Percentiles rank a stretch among this genome's conserved stretches.
These are phyloP conservation scores for Ptychodera flava DNA, from an alignment of 35 echinoderm and acorn worm species.

Conservation along the genomic window DNA sequence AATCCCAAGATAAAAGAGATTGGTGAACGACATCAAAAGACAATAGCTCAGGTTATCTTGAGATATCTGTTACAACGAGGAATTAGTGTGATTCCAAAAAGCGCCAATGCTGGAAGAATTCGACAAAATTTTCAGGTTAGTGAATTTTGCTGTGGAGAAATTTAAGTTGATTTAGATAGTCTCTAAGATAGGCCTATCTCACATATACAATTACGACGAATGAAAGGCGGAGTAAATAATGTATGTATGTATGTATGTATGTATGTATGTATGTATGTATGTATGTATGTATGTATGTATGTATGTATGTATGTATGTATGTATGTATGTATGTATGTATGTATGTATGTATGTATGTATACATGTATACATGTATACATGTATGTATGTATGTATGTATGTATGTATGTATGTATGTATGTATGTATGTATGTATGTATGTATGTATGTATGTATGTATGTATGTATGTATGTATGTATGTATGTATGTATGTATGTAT, in stretches of 20 bases:
- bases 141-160: too few species aligned
- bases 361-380: not conserved
- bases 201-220: not conserved
- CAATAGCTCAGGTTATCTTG: not conserved
- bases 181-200: not conserved
- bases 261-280: not conserved
- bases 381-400: not conserved
- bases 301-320: not conserved
- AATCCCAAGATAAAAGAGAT: not conserved
- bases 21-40: not conserved
- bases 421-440: not conserved
- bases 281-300: not conserved
- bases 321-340: not conserved
- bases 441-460: not conserved
- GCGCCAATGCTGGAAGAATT: too few species aligned
- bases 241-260: not conserved
- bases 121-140: too few species aligned
- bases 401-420: not conserved
- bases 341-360: not conserved
- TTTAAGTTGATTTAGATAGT: not conserved
- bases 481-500: not conserved
- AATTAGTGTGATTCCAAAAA: not conserved
- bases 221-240: too few species aligned
- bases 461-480: not conserved
- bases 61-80: not conserved